Conservation (phyloP, 2,797 vertebrate species). For the Anguilla pacifica region DNA sequence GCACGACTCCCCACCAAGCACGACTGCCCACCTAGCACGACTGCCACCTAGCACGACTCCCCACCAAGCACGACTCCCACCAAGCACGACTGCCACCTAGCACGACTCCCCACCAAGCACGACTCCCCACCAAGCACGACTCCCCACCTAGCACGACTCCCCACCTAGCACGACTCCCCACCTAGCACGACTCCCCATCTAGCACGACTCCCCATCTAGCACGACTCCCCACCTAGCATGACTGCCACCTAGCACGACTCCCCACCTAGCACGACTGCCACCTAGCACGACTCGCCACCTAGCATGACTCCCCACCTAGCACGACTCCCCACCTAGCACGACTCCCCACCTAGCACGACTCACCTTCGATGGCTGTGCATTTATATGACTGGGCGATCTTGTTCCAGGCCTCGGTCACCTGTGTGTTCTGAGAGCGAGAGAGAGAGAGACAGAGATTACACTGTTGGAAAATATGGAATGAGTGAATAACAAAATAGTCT, state of each 20-base stretch:
- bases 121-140: no score
- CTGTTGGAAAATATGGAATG: neutral
- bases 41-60: no score
- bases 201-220: no score
- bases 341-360: conserved; percentile 41
- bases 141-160: no score
- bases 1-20: conserved; percentile 41
- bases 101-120: no score
- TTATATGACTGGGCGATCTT: conserved; percentile 97
- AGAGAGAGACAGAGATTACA: neutral
- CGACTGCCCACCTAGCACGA: no score
- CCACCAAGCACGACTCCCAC: conserved; percentile 42
- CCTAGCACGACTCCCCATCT: conserved; percentile 40
- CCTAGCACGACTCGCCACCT: no score
- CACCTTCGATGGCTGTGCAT: conserved; percentile 94
- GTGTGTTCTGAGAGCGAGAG: conserved; percentile 80
- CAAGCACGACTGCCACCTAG: conserved; percentile 39
- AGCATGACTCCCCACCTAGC: no score
- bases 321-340: no score
- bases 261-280: conserved; percentile 42
- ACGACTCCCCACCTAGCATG: no score
- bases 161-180: no score
- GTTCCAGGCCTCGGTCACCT: conserved; percentile 97
- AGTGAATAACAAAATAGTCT: neutral
- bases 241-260: no score